Base-by-base conservation (phyloP, 2,888 invertebrate genomes). In the Thymelicus acteon region DNA sequence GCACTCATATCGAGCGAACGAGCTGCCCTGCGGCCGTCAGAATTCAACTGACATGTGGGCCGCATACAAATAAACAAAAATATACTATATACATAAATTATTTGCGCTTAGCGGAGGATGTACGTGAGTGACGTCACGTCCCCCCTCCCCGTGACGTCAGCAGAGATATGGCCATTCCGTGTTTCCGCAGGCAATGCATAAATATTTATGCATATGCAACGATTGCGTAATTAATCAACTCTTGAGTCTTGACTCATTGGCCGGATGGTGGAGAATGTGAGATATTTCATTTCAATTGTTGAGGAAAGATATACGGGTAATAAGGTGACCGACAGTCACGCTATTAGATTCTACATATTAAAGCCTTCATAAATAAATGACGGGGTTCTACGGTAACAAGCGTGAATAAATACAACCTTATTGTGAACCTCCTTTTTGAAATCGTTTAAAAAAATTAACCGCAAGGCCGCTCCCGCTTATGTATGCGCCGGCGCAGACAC, bases 381-480 rank as follows among this genome's bases (percentile, higher is more conserved):
- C 31, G 31, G 5, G 31, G 31, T 31, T 31, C 31, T 31, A 31
- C 19, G 19, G 19, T 19, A 19, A 19, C 19, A 31, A 31, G 5
- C 3, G 31, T 31, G 31, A 31, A 31, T 31, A 31, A 31, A 31
- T 31, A 31, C 31, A 31, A 31, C 31, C 31, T 1, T 2, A 31
- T 5, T 31, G 31, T 5, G 31, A 31, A 31, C 31, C 31, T 31
- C 31, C 31, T 31, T 31, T 31, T 31, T 31, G 31, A 31, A 31
- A 0, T 19, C 19, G 19, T 1, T 19, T 19, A 19, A 19, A 19
- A 19, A 19, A 19, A 19, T 19, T 19, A 19, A 19, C 19, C 2
- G 74, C 71, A 82, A 82, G 88, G 86, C 75, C 86, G 84, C 82
- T 81, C 88, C 74, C 75, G 72, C 65, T 83, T 84, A 85, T 82